These are phyloP conservation scores for Felis chaus DNA, from an alignment of 2,113 vertebrate species.

Conservation along the genomic window DNA sequence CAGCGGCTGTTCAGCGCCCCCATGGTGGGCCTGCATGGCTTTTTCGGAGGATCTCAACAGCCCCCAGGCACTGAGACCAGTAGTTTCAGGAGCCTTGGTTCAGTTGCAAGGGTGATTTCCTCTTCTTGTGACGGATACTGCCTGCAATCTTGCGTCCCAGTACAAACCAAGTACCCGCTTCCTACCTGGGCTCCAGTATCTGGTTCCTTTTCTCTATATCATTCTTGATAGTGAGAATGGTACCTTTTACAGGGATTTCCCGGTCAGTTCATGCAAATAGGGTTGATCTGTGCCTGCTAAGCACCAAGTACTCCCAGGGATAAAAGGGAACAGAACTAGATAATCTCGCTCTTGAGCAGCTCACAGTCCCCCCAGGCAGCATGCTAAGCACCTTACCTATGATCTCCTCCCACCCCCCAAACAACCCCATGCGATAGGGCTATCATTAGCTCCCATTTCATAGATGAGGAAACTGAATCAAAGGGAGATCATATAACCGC, in stretches of 20 bases:
- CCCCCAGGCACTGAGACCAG: background rate
- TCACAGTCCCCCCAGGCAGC: background rate
- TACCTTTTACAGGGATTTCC: background rate
- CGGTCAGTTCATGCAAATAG: too few relatives aligned
- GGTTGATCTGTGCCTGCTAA: background rate
- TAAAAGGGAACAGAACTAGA: background rate
- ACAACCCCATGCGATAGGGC: rapidly evolving
- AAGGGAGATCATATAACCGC: background rate
- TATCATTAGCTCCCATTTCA: background rate
- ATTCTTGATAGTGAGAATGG: background rate
- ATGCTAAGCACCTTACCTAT: background rate
- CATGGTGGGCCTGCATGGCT: rapidly evolving
- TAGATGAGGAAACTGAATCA: background rate
- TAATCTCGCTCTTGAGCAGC: background rate
- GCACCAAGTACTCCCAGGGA: background rate
- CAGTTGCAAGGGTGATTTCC: background rate
- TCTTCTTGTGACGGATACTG: background rate
- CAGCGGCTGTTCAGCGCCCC: too few relatives aligned
- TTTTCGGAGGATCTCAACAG: background rate
- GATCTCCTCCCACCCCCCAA: background rate
- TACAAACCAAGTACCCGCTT: background rate
- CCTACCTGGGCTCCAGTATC: background rate
- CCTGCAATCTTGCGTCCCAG: background rate
- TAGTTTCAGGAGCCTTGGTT: background rate
- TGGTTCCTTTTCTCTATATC: background rate